Conservation (phyloP, 1,140 invertebrate species). For the Coptotermes formosanus region DNA sequence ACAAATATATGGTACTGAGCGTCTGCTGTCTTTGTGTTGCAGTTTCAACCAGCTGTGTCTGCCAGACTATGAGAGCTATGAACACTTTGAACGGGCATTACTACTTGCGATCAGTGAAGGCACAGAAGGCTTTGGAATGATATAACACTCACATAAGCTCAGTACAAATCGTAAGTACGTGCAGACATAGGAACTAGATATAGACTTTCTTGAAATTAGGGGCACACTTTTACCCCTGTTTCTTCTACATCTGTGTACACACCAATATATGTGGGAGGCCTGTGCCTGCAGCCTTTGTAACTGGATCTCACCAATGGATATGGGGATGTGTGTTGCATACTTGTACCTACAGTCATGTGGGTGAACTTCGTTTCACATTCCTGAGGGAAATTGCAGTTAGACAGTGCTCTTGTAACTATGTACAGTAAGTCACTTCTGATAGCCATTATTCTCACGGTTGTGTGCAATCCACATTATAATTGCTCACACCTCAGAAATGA, state of each 20-base stretch:
- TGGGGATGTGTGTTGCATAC: not conserved
- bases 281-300: not conserved
- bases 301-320: not conserved
- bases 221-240: not conserved
- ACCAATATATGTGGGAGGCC: not conserved
- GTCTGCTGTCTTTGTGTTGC: slow-evolving; percentile 44
- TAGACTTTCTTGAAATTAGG: not conserved
- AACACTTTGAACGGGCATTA: slow-evolving; percentile 87
- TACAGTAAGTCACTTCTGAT: no score
- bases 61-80: slow-evolving; percentile 91
- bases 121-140: slow-evolving; percentile 93
- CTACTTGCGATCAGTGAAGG: slow-evolving; percentile 92
- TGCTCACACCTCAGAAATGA: no score
- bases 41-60: slow-evolving; percentile 96
- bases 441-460: no score
- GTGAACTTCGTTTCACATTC: no score
- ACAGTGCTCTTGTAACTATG: no score
- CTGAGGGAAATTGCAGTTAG: no score
- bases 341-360: not conserved
- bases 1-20: no score
- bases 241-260: not conserved
- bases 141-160: slow-evolving; percentile 52
- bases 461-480: no score
- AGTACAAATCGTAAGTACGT: not conserved
- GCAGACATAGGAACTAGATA: not conserved